Evolutionary conservation across 2,113 vertebrate genomes (phyloP).

Genomic region (Anhinga anhinga): DNA sequence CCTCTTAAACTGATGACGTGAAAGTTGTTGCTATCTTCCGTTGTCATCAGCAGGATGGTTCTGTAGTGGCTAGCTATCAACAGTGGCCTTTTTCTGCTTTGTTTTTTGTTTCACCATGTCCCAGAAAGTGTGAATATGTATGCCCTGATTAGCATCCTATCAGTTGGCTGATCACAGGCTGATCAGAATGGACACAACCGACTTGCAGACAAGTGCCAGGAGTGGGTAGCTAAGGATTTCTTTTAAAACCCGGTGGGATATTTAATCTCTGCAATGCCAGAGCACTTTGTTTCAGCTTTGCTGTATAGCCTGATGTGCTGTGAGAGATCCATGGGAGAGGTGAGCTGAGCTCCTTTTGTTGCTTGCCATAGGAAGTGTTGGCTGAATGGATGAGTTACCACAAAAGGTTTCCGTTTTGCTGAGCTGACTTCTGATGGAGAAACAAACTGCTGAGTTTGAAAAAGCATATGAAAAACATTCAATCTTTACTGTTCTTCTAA

Average conservation of each 20-base stretch:
- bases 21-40: not conserved
- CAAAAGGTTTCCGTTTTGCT: not conserved
- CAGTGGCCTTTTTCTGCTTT: not conserved
- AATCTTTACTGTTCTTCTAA: not conserved
- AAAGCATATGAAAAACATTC: not conserved
- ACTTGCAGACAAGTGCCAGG: not conserved
- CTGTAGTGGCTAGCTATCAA: not conserved
- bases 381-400: not conserved
- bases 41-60: not conserved
- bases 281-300: not conserved
- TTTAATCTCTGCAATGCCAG: not conserved
- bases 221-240: not conserved
- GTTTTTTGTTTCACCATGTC: not conserved
- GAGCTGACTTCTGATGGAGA: not conserved
- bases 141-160: not conserved
- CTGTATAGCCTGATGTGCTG: fast-evolving
- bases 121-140: not conserved
- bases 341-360: not conserved
- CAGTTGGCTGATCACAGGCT: not conserved
- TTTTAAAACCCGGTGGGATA: not conserved
- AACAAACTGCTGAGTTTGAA: not conserved
- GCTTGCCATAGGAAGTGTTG: not conserved
- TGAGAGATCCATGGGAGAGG: not conserved
- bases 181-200: not conserved
- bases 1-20: not conserved